phyloP scores from a whole-genome alignment of 2,113 vertebrate genomes.

The Apodemus speciosus region DNA sequence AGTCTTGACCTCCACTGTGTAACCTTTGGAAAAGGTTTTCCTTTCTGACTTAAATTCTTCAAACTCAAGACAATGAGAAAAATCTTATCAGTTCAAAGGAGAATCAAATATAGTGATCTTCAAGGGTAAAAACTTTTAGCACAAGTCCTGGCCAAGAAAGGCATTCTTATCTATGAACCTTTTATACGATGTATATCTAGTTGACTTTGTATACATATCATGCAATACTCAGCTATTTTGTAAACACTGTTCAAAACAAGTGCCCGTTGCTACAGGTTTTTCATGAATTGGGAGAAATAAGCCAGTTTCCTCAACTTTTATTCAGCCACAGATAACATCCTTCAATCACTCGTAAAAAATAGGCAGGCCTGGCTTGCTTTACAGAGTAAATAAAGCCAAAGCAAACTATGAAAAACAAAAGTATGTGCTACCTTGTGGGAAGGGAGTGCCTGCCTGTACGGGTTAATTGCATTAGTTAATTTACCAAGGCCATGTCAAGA shows the following conservation, averaged over 20 bases:
- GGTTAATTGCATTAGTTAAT: slow-evolving; percentile 37
- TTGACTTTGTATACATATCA: slow-evolving; percentile 32
- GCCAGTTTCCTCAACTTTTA: slow-evolving; percentile 67
- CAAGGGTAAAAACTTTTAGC: slow-evolving; percentile 7
- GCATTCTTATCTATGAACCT: not conserved
- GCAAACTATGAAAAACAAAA: slow-evolving; percentile 50
- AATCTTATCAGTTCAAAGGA: slow-evolving; percentile 20
- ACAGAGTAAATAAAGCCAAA: slow-evolving; percentile 68
- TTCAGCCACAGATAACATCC: slow-evolving; percentile 68
- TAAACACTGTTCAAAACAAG: slow-evolving; percentile 33
- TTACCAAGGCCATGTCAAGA: not conserved
- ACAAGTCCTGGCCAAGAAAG: slow-evolving; percentile 1
- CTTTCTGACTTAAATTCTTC: not conserved
- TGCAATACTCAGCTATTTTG: slow-evolving; percentile 39
- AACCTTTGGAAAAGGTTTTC: not conserved
- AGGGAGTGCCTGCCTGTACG: not conserved
- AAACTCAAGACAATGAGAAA: slow-evolving; percentile 37
- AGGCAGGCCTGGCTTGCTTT: slow-evolving; percentile 61
- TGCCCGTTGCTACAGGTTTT: slow-evolving; percentile 66
- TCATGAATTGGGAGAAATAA: slow-evolving; percentile 58
- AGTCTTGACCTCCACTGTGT: slow-evolving; percentile 1
- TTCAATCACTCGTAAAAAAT: not conserved
- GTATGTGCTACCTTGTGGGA: slow-evolving; percentile 2
- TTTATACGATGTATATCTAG: slow-evolving; percentile 33
- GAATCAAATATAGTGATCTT: slow-evolving; percentile 8